Percentiles rank a stretch among this genome's conserved stretches.
Evolutionary conservation across 2,113 vertebrate species (phyloP).

Genomic region (Oryzias woworae): DNA sequence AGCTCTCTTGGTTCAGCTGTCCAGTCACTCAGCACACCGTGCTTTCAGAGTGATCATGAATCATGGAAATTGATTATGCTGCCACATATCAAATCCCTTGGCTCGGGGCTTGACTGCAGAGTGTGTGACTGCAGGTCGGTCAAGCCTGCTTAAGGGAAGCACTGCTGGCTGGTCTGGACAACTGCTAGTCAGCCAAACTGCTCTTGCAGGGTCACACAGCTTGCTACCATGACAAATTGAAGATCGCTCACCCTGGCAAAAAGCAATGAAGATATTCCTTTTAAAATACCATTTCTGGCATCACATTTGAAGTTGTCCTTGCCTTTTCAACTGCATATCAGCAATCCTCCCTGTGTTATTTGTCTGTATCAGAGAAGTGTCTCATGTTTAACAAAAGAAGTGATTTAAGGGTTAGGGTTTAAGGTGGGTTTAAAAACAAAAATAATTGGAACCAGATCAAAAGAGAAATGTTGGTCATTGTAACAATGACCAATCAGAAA

Average conservation of each 20-base stretch:
- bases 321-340: conserved; percentile 50
- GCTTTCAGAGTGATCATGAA: conserved; percentile 65
- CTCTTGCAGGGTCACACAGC: conserved; percentile 65
- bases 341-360: conserved; percentile 51
- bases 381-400: conserved; percentile 15
- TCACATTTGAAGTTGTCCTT: conserved; percentile 13
- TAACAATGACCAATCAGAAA: no score
- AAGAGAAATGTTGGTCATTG: no score
- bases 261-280: conserved; percentile 72
- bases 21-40: conserved; percentile 50
- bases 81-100: conserved; percentile 73
- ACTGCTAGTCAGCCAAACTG: conserved; percentile 44
- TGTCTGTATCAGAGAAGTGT: conserved; percentile 52
- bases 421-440: no score
- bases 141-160: conserved; percentile 73
- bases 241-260: conserved; percentile 62
- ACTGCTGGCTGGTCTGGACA: conserved; percentile 51
- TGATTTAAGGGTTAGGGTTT: no score
- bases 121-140: conserved; percentile 74
- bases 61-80: conserved; percentile 77
- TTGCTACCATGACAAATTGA: conserved; percentile 64
- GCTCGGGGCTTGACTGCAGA: conserved; percentile 63
- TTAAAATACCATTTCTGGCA: conserved; percentile 56
- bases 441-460: no score
- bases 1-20: conserved; percentile 65